Base-by-base conservation (phyloP, 1,140 invertebrate species). In the Lepidurus couesii region DNA sequence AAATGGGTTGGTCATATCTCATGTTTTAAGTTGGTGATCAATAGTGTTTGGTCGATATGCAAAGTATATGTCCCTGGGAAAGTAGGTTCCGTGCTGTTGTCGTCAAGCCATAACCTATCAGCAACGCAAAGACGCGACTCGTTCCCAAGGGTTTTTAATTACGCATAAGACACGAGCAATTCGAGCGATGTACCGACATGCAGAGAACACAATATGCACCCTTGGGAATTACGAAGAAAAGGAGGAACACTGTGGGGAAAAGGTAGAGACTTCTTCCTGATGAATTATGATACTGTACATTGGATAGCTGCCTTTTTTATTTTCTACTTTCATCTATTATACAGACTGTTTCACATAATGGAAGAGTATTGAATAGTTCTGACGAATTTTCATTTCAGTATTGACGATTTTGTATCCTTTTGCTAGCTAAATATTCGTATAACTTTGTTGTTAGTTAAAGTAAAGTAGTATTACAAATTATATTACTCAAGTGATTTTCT, bases 131-230 rank as follows among this genome's bases (percentile, higher is more conserved):
- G 45, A 47, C 45, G 45, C 53, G 53, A 65, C 53, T 65, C 21
- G 16, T 65, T 65, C 53, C 53, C 53, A 9, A 65, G 53, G 53
- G 53, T 65, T 65, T 65, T 65, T 65, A 65, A 65, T 65, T 65
- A 65, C 53, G n/a, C 53, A 65, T 65, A 65, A 65, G 53, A 13
- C 53, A 65, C 53, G 53, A 13, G 8, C 21, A 13, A 13, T 65
- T 65, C 53, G 53, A 65, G 53, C 53, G 53, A 65, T 65, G 53
- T 65, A 65, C 16, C 53, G n/a, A 65, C 53, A 65, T 65, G 53
- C 13, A 65, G 53, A 65, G 21, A 13, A 65, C 53, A 65, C 53
- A 21, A 65, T 65, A 65, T 21, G 53, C 21, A 65, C 53, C 53
- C 53, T 21, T 65, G n/a, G 53, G 53, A 13, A n/a, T 65, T 21